Percentiles rank a stretch among this genome's conserved stretches.
Evolutionary conservation across 2,888 invertebrate species (phyloP).

Genomic region (Oscheius onirici): DNA sequence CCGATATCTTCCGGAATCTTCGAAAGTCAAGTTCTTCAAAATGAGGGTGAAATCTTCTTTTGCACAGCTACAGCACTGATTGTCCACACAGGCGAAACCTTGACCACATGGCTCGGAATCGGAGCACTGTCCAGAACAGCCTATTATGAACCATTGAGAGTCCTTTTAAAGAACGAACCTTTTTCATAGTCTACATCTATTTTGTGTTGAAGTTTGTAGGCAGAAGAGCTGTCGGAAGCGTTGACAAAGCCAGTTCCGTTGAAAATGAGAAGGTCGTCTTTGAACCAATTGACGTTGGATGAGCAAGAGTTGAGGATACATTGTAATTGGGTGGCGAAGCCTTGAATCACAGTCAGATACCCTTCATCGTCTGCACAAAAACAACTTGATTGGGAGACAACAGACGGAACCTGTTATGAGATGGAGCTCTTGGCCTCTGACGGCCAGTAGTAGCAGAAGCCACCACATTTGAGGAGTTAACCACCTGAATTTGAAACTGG

Average conservation of each 20-base stretch:
- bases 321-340: constrained; percentile 67
- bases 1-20: constrained; percentile 65
- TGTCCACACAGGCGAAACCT: constrained; percentile 54
- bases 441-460: background rate
- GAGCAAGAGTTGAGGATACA: constrained; percentile 65
- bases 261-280: constrained; percentile 64
- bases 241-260: constrained; percentile 63
- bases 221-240: constrained; percentile 51
- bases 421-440: constrained; percentile 34
- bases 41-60: constrained; percentile 65
- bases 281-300: constrained; percentile 60
- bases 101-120: constrained; percentile 44
- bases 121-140: constrained; percentile 51
- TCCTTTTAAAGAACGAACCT: constrained; percentile 23
- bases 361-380: constrained; percentile 43
- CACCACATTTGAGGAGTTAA: constrained; percentile 23
- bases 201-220: constrained; percentile 61
- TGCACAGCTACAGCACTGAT: constrained; percentile 57
- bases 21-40: constrained; percentile 64
- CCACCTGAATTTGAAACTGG: constrained; percentile 15
- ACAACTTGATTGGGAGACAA: too few species aligned
- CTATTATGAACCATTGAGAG: constrained; percentile 14
- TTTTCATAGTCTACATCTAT: constrained; percentile 54
- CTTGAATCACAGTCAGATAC: constrained; percentile 64
- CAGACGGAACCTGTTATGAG: constrained; percentile 34